These are phyloP conservation scores for Drosophila paramelanica DNA, from an alignment of 2,888 invertebrate species.

Conservation along the genomic window DNA sequence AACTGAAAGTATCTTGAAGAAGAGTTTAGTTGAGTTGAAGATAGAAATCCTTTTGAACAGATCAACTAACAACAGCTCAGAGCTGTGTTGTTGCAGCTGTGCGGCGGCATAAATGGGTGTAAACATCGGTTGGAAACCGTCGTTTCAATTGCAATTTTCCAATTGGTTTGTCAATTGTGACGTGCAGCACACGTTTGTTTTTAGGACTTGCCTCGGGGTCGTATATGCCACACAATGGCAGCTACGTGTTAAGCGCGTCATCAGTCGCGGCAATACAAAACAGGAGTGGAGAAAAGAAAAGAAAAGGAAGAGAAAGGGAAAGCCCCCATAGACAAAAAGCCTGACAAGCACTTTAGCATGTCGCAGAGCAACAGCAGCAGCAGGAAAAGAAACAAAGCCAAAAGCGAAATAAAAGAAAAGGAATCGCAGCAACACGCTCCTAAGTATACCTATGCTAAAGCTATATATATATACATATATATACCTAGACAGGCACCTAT, in stretches of 20 bases:
- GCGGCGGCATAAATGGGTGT: conserved; percentile 4
- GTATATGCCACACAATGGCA: conserved; percentile 72
- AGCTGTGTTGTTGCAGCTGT: background rate
- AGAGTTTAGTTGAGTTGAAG: background rate
- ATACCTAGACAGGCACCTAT: conserved; percentile 59
- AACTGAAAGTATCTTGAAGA: too few species aligned
- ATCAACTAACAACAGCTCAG: conserved; percentile 12
- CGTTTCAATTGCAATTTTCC: conserved; percentile 50
- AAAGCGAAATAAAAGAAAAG: conserved; percentile 34
- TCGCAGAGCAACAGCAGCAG: conserved; percentile 44
- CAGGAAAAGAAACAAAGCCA: conserved; percentile 57
- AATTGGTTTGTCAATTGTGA: conserved; percentile 58
- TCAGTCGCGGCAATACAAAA: conserved; percentile 51
- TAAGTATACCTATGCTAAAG: conserved; percentile 42
- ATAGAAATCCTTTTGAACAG: background rate
- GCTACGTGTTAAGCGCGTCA: conserved; percentile 79
- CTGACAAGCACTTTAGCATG: conserved; percentile 81
- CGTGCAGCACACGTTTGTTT: conserved; percentile 34
- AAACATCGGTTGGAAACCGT: conserved; percentile 8
- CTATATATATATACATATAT: conserved; percentile 18
- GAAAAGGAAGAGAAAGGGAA: conserved; percentile 24
- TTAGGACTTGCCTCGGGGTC: conserved; percentile 60
- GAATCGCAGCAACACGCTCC: conserved; percentile 44
- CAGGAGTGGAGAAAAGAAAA: conserved; percentile 25
- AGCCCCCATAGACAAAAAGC: conserved; percentile 66